Base-by-base conservation (phyloP, 2,888 invertebrate species). In the Pristionchus maxplancki region DNA sequence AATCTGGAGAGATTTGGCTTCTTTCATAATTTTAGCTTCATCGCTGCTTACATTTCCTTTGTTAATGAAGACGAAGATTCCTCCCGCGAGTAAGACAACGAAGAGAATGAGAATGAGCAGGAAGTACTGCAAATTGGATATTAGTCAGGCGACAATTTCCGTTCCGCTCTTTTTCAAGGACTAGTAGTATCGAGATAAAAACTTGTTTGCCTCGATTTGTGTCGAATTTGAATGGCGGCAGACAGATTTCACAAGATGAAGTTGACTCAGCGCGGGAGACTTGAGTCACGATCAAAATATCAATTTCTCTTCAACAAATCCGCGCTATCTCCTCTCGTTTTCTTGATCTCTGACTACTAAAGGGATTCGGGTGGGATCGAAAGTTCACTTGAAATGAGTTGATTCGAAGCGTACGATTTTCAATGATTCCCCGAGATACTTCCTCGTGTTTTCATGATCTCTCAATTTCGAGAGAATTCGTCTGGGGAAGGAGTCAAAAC, bases 11-110 rank as follows among this genome's bases (percentile, higher is more conserved):
- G 78, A 82, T 28, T 3, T 44, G 2, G 15, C 17, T 34, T 53
- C 28, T 58, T 74, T 34, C 40, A 5, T 28, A 15, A 5, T 74
- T 40, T 15, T 71, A 11, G 31, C 6, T 4, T 71, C 17, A 31
- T 58, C 28, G 64, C 20, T 50, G 85, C 90, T 82, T 78, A 92
- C 92, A 15, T 88, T 88, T 40, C 88, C 90, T 82, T 91, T 91
- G 83, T 91, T 90, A 64, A 91, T 88, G 82, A 90, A 90, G 11
- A 88, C 87, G 89, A 91, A 92, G 28, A 92, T 86, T 28, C 91
- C 91, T 40, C 91, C 91, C 37, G 90, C 93, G 28, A 91, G 90
- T 44, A 92, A 89, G n/a, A 90, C 53, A n/a, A 90, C 89, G 88
- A 92, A 91, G 53, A 93, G 90, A 15, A 91, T 82, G 53, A 90